Base-by-base conservation (phyloP, 2,797 vertebrate species). In the Eulemur mongoz region DNA sequence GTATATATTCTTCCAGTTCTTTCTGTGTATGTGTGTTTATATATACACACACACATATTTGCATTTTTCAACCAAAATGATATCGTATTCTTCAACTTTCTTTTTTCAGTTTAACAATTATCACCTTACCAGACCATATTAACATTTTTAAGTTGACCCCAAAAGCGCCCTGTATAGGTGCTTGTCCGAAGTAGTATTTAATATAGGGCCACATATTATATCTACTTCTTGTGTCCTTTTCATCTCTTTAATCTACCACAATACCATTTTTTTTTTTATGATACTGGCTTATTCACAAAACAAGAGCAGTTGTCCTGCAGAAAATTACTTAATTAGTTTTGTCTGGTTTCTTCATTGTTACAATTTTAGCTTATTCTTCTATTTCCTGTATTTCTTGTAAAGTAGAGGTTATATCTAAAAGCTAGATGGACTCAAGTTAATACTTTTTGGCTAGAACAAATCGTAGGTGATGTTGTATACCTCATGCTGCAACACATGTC, bases 301-400 rank as follows among this genome's bases (percentile, higher is more conserved):
- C 6, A 52, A 79, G 32, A 79, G 20, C 32, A 54, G 15, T 59
- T 83, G 13, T 54, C 48, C 43, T 91, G 4, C 6, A 69, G 11
- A 75, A 69, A 61, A 17, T 72, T 85, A 50, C 52, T 93, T 93
- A 63, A 63, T 40, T 94, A 78, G 8, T 91, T 97, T 76, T 86
- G 15, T 92, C 13, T 85, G 30, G 8, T 73, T 89, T 89, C n/a
- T 91, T 93, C 50, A 57, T 69, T 96, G 35, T 82, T 32, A 23
- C 86, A 88, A 93, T 84, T 95, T 81, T 20, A 69, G 18, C 3
- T 30, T 59, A 1, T 75, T 79, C 22, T 7, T 10, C 40, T 43
- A 76, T 79, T 92, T 52, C 54, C 54, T 89, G 23, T 50, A 76
- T 75, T 88, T 95, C 79, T 95, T 70, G 4, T 79, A 72, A 82